These are phyloP conservation scores for Saguinus midas DNA, from an alignment of 2,113 vertebrate genomes.

Conservation along the genomic window DNA sequence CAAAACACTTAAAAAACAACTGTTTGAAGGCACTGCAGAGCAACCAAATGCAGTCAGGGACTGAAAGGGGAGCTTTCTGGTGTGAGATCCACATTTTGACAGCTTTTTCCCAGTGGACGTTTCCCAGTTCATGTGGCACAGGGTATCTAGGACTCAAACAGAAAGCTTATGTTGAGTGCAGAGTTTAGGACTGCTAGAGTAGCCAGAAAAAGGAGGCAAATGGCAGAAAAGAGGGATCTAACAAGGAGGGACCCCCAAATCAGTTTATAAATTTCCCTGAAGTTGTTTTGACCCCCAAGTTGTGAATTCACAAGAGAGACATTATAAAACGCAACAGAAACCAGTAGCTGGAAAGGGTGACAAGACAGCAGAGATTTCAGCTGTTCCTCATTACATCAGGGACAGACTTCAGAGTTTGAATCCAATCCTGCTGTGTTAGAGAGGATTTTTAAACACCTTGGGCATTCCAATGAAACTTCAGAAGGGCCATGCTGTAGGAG, in stretches of 20 bases:
- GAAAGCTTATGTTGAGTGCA: not conserved
- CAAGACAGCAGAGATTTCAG: not conserved
- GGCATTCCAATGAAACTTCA: not conserved
- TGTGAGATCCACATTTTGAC: not conserved
- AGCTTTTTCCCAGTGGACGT: not conserved
- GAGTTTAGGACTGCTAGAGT: not conserved
- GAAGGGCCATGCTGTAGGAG: not conserved
- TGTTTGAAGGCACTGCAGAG: not conserved
- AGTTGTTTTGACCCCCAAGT: not conserved
- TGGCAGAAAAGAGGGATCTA: not conserved
- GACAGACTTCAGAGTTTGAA: not conserved
- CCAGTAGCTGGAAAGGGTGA: not conserved
- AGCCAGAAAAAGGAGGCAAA: not conserved
- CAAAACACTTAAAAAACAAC: not conserved
- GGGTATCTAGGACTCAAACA: not conserved
- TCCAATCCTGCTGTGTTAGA: not conserved
- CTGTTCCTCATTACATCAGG: not conserved
- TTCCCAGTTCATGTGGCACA: rapidly evolving
- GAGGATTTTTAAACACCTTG: not conserved
- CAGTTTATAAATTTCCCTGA: not conserved
- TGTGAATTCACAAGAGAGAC: not conserved
- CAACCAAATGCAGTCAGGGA: not conserved
- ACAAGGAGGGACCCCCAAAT: not conserved
- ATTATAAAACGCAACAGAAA: not conserved
- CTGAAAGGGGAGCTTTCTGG: too few relatives aligned